These are phyloP conservation scores for Nothocercus julius DNA, from an alignment of 2,113 vertebrate species.

Conservation along the genomic window DNA sequence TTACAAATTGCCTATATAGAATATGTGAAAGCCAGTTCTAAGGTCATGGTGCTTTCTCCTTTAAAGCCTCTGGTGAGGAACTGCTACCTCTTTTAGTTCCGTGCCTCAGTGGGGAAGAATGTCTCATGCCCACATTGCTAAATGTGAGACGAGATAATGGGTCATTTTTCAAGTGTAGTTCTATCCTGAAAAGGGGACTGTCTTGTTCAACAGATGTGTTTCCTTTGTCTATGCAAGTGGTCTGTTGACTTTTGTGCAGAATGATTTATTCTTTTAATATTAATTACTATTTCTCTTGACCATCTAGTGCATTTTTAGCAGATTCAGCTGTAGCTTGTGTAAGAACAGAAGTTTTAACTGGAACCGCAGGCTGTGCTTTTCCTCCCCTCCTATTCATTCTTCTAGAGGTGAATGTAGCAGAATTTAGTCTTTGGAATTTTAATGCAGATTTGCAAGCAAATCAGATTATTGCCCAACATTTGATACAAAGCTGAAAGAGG, in stretches of 20 bases:
- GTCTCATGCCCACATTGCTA: background rate
- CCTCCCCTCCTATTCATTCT: background rate
- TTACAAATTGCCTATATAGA: accelerated
- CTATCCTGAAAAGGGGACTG: background rate
- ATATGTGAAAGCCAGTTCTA: accelerated
- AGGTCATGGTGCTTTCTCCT: accelerated
- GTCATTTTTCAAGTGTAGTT: background rate
- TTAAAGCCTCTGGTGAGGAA: background rate
- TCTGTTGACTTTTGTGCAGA: background rate
- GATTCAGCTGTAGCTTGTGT: background rate
- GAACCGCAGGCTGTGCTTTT: background rate
- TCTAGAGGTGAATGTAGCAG: background rate
- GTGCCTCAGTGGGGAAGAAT: background rate
- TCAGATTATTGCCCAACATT: slow-evolving; percentile 5
- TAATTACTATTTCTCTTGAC: background rate
- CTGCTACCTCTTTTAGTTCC: background rate
- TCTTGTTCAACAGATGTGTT: background rate
- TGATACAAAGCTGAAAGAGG: background rate
- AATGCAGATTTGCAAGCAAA: slow-evolving; percentile 27
- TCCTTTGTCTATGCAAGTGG: background rate
- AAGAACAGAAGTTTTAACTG: background rate
- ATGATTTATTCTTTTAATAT: background rate
- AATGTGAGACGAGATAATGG: background rate
- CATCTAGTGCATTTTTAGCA: too few species aligned
- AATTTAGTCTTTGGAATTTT: background rate